Evolutionary conservation across 2,888 invertebrate genomes (phyloP).

Genomic region (Hirtodrosophila histrioides): DNA sequence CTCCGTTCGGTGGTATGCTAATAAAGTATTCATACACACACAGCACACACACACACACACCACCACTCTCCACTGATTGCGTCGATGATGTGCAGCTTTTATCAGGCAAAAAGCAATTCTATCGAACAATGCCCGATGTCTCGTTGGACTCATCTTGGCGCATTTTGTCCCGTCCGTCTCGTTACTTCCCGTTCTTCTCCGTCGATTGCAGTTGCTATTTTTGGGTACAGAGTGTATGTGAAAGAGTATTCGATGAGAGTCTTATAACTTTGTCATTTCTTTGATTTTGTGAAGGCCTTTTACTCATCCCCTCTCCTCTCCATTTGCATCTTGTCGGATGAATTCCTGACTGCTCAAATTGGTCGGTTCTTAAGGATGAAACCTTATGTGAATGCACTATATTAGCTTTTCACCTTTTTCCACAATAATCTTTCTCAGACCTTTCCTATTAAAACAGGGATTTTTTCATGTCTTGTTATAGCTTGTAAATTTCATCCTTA

Average conservation of each 20-base stretch:
- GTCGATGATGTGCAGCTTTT: conserved; percentile 29
- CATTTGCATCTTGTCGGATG: too few relatives aligned
- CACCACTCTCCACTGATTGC: conserved; percentile 18
- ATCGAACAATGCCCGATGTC: conserved; percentile 27
- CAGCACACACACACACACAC: neutral
- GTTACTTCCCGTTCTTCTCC: neutral
- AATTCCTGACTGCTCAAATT: too few relatives aligned
- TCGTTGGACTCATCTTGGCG: conserved; percentile 3
- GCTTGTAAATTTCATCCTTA: neutral
- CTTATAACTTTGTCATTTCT: neutral
- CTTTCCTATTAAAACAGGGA: too few relatives aligned
- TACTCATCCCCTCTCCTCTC: too few relatives aligned
- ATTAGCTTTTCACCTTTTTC: too few relatives aligned
- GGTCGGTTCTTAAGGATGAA: too few relatives aligned
- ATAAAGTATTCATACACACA: too few relatives aligned
- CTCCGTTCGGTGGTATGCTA: too few relatives aligned
- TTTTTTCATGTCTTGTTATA: too few relatives aligned
- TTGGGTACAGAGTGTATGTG: neutral
- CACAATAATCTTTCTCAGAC: too few relatives aligned
- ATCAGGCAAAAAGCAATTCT: conserved; percentile 19
- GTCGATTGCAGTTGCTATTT: conserved; percentile 18
- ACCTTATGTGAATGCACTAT: too few relatives aligned
- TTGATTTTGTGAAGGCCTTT: neutral
- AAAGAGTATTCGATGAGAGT: neutral
- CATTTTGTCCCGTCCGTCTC: neutral